Evolutionary conservation across 1,140 invertebrate genomes (phyloP), one percentile per base, ranked within the genome.

Genomic region (Mya arenaria): DNA sequence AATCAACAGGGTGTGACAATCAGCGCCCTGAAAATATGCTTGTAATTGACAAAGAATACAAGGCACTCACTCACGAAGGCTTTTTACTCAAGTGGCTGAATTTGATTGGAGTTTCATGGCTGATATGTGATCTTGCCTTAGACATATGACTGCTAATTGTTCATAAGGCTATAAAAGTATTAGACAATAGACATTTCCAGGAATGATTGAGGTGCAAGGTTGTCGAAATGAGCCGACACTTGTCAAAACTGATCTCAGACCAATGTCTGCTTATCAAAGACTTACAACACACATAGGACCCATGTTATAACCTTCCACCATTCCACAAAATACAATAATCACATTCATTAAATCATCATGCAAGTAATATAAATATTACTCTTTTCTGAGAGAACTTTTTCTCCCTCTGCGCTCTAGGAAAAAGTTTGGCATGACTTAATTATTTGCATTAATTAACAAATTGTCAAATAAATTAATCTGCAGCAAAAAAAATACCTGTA

Each of bases 241-340:
- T 71, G 77, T 69, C 77, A 80, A 80, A 80, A 80, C 41, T 58
- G 56, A 80, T 80, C 77, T 56, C 30, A 44, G 77, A 58, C 34
- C 37, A 10, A n/a, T 60, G 63, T 80, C 66, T 80, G 77, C 55
- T 52, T 23, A 30, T 28, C 23, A 5, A 56, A 55, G 66, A 80
- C 77, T 80, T 80, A 68, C 58, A 39, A 68, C 44, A 23, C 55
- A 28, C 63, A 0, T 19, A 62, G 63, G 77, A 69, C 8, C 28
- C n/a, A n/a, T n/a, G n/a, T n/a, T n/a, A n/a, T n/a, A n/a, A n/a
- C n/a, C n/a, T n/a, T n/a, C n/a, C n/a, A n/a, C n/a, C n/a, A n/a
- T n/a, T n/a, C n/a, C n/a, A n/a, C n/a, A n/a, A n/a, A n/a, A n/a
- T n/a, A n/a, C n/a, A n/a, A n/a, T n/a, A n/a, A n/a, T n/a, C n/a